These are phyloP conservation scores for Eublepharis macularius DNA, from an alignment of 2,113 vertebrate genomes.

Conservation along the genomic window DNA sequence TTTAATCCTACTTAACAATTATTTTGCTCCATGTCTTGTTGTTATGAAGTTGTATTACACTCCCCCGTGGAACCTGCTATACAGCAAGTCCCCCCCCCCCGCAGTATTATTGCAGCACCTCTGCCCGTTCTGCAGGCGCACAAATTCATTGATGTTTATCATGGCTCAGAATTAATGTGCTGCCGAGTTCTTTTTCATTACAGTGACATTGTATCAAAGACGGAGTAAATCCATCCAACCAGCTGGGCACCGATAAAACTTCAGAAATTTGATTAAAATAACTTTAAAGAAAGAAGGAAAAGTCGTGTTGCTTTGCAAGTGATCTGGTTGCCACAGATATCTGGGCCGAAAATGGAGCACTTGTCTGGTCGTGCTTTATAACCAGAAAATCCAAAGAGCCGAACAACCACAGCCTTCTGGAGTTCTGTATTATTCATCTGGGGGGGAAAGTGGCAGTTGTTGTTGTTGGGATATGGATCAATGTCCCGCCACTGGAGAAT, in stretches of 20 bases:
- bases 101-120: conserved; percentile 14
- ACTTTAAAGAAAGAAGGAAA: neutral
- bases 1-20: conserved; percentile 61
- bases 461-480: too few relatives aligned
- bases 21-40: conserved; percentile 51
- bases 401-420: too few relatives aligned
- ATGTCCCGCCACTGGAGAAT: too few relatives aligned
- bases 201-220: conserved; percentile 37
- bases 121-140: neutral
- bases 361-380: too few relatives aligned
- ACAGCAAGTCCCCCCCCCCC: conserved; percentile 39
- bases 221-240: conserved; percentile 39
- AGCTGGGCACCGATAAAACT: conserved; percentile 15
- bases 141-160: conserved; percentile 62
- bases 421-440: too few relatives aligned
- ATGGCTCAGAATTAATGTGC: conserved; percentile 60
- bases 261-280: conserved; percentile 7
- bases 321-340: too few relatives aligned
- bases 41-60: conserved; percentile 46
- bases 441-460: too few relatives aligned
- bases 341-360: too few relatives aligned
- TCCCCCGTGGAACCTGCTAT: neutral
- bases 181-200: conserved; percentile 46
- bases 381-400: too few relatives aligned
- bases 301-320: too few relatives aligned